Base-by-base conservation (phyloP, 1,140 invertebrate species). In the Dreissena rostriformis region DNA sequence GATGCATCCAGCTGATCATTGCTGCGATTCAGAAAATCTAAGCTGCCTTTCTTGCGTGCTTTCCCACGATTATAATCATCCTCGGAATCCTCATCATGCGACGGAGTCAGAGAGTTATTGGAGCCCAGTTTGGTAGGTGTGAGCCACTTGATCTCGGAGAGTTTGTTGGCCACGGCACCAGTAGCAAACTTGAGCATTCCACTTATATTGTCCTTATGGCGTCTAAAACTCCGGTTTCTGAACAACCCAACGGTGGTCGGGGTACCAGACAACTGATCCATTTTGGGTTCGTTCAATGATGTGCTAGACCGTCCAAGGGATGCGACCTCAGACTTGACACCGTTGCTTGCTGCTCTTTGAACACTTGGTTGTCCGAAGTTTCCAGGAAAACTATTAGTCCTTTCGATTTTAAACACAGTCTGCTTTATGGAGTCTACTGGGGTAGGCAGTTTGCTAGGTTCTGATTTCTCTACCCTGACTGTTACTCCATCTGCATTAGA, bases 91-190 rank as follows among this genome's bases (percentile, higher is more conserved):
- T 72, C 86, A 78, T 86, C 87, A 61, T 61, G 26, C 39, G 82
- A 84, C 2, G 67, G 73, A 26, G 82, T 84, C 26, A 91, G 79
- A 15, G 90, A 91, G 14, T 86, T 75, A 51, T 86, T 86, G 22
- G 90, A 91, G 8, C 89, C 91, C 57, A 85, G 79, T 71, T 89
- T 91, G 51, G 86, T 88, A 19, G 90, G 90, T 1, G 92, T 91
- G 29, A 98, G 97, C 92, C 97, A 97, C 92, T 98, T 98, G 90
- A 99, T 96, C 93, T 98, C 97, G 90, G 97, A 97, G 82, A 98
- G 96, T 91, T 98, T 98, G 52, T 74, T 89, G 17, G 96, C 97
- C 77, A 98, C 95, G 57, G 96, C 96, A 24, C 95, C 97, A 2
- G 97, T 97, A 0, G 97, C 97, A 51, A 96, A 90, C 79, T 92